Evolutionary conservation across 2,888 invertebrate species (phyloP).

Genomic region (Gerris lacustris): DNA sequence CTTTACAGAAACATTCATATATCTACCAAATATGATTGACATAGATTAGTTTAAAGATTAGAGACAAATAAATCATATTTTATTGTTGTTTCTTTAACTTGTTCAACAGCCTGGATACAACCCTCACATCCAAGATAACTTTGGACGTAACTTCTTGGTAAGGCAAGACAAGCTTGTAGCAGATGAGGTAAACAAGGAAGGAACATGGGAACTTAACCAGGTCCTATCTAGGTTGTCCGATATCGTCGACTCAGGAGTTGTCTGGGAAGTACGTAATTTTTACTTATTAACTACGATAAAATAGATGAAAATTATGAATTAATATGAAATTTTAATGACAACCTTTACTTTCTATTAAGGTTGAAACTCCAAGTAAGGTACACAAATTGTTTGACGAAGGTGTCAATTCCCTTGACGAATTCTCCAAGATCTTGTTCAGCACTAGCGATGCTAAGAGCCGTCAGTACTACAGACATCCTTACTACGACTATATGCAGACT

Average conservation of each 20-base stretch:
- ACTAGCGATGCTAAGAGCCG: background rate
- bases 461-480: background rate
- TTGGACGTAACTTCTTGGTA: slow-evolving; percentile 44
- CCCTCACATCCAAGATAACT: slow-evolving; percentile 45
- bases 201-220: slow-evolving; percentile 13
- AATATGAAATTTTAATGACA: background rate
- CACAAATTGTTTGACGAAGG: background rate
- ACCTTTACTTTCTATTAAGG: no score
- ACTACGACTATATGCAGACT: background rate
- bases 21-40: no score
- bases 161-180: slow-evolving; percentile 42
- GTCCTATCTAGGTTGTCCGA: slow-evolving; percentile 26
- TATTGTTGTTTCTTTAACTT: no score
- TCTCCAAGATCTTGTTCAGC: background rate
- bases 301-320: background rate
- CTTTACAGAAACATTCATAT: no score
- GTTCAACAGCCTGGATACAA: slow-evolving; percentile 40
- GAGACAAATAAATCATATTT: no score
- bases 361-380: background rate
- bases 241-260: slow-evolving; percentile 31
- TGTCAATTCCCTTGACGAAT: background rate
- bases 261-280: background rate
- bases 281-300: no score
- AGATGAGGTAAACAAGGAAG: slow-evolving; percentile 38
- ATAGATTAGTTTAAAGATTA: no score